Evolutionary conservation across 2,113 vertebrate species (phyloP).

Genomic region (Coturnix japonica): DNA sequence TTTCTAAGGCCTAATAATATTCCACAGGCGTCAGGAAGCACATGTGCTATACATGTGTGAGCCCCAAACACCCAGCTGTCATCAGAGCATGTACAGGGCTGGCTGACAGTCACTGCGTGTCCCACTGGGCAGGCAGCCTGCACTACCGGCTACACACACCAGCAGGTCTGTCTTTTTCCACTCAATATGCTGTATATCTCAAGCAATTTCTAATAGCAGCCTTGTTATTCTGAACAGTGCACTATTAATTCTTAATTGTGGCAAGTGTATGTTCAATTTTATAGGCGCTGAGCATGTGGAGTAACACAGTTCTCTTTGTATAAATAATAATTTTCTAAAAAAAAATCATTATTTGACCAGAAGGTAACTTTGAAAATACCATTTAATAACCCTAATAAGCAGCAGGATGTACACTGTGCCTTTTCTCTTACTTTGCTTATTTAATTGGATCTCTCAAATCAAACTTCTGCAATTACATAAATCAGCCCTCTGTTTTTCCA

Average conservation of each 20-base stretch:
- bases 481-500: conserved; percentile 36
- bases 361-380: background rate
- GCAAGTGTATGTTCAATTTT: background rate
- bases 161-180: background rate
- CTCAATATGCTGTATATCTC: background rate
- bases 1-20: background rate
- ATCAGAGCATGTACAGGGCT: accelerated
- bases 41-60: background rate
- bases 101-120: background rate
- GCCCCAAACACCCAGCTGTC: background rate
- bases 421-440: background rate
- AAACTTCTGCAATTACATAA: conserved; percentile 29
- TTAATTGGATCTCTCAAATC: conserved; percentile 33
- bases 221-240: background rate
- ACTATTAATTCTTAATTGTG: background rate
- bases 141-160: background rate
- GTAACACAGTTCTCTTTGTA: background rate
- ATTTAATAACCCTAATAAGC: background rate
- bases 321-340: background rate
- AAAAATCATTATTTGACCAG: conserved; percentile 14
- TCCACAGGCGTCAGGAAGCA: background rate
- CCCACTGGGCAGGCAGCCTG: background rate
- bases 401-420: background rate
- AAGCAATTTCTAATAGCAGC: background rate
- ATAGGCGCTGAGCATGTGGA: background rate